Evolutionary conservation across 1,140 invertebrate genomes (phyloP).

Genomic region (Heterodera carotae): DNA sequence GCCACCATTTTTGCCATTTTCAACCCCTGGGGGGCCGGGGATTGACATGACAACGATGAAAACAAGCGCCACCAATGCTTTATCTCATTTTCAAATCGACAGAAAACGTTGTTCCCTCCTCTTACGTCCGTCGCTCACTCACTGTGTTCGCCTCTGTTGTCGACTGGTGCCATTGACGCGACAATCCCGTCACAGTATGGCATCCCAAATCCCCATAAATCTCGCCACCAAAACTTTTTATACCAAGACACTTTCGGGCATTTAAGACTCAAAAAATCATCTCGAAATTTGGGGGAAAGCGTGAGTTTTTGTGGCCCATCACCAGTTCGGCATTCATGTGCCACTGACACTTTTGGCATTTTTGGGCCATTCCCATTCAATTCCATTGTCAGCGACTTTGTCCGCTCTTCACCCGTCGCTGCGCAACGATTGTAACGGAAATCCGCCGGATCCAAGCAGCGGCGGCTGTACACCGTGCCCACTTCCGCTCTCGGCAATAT

Average conservation of each 20-base stretch:
- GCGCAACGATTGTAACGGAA: neutral
- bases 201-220: neutral
- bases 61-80: neutral
- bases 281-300: too few species aligned
- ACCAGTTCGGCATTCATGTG: too few species aligned
- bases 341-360: too few species aligned
- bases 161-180: neutral
- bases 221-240: neutral
- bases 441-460: neutral
- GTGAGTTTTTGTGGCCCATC: too few species aligned
- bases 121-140: neutral
- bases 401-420: neutral
- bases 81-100: neutral
- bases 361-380: too few species aligned
- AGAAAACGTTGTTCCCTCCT: constrained; percentile 1
- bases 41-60: neutral
- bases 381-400: neutral
- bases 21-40: too few species aligned
- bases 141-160: neutral
- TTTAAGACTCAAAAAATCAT: too few species aligned
- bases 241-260: too few species aligned
- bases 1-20: too few species aligned
- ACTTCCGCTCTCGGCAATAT: neutral
- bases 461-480: neutral
- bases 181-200: neutral